These are phyloP conservation scores for Oplegnathus fasciatus DNA, from an alignment of 2,113 vertebrate species.

Conservation along the genomic window DNA sequence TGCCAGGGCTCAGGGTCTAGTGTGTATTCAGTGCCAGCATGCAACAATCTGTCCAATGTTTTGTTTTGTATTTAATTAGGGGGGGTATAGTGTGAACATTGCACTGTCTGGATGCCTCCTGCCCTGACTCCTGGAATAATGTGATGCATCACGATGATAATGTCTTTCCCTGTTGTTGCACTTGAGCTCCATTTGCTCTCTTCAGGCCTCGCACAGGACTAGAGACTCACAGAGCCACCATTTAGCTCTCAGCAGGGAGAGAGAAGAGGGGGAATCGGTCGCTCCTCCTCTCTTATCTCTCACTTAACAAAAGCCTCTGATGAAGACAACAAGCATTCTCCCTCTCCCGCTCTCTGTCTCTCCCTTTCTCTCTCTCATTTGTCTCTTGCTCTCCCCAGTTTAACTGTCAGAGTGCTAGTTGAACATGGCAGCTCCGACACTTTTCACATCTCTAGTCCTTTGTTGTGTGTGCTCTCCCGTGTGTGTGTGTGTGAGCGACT, in stretches of 20 bases:
- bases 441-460: constrained; percentile 59
- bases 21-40: constrained; percentile 30
- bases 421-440: constrained; percentile 81
- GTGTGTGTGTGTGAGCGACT: constrained; percentile 19
- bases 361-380: constrained; percentile 58
- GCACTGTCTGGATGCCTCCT: constrained; percentile 27
- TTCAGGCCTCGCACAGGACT: constrained; percentile 51
- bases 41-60: constrained; percentile 54
- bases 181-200: constrained; percentile 62
- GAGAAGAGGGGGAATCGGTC: constrained; percentile 49
- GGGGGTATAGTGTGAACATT: background rate
- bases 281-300: constrained; percentile 76
- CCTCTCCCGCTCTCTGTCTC: constrained; percentile 44
- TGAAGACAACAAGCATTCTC: constrained; percentile 79
- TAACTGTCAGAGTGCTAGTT: constrained; percentile 71
- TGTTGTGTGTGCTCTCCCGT: constrained; percentile 52
- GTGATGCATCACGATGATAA: constrained; percentile 64
- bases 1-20: constrained; percentile 46
- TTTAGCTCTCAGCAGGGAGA: constrained; percentile 74
- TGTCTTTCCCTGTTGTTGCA: constrained; percentile 63
- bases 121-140: constrained; percentile 44
- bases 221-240: constrained; percentile 58
- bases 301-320: constrained; percentile 80
- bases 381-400: constrained; percentile 70
- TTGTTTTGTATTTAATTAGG: constrained; percentile 64